phyloP scores from a whole-genome alignment of 2,113 vertebrate genomes.

The Megalops atlanticus region DNA sequence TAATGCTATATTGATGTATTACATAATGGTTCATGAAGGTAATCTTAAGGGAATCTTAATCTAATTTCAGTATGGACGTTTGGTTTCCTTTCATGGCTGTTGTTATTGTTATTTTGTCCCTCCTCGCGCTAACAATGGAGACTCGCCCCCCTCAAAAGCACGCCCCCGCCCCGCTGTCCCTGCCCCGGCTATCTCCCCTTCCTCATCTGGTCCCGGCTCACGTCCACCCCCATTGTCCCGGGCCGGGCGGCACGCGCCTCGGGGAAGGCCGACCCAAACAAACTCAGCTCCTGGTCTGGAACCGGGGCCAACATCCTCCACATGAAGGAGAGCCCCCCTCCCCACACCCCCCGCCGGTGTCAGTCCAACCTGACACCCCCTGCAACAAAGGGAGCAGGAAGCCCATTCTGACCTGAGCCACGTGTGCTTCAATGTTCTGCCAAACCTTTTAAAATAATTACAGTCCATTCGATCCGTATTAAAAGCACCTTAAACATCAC shows the following conservation, averaged over 20 bases:
- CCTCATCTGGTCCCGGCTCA: conserved; percentile 12
- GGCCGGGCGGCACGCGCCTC: conserved; percentile 16
- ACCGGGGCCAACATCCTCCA: conserved; percentile 50
- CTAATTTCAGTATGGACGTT: too few relatives aligned
- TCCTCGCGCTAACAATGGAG: conserved; percentile 70
- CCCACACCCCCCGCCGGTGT: too few relatives aligned
- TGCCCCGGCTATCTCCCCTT: conserved; percentile 28
- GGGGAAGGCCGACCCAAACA: neutral
- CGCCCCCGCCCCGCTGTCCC: conserved; percentile 50
- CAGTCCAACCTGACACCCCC: too few relatives aligned
- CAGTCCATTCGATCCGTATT: too few relatives aligned
- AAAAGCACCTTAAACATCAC: too few relatives aligned
- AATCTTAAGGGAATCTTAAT: too few relatives aligned
- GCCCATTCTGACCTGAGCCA: neutral
- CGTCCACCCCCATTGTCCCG: conserved; percentile 26
- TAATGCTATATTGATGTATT: too few relatives aligned
- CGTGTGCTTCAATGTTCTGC: too few relatives aligned
- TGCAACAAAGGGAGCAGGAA: too few relatives aligned
- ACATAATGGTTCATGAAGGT: too few relatives aligned
- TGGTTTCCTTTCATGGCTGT: conserved; percentile 41
- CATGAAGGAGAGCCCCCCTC: conserved; percentile 64
- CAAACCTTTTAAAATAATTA: too few relatives aligned
- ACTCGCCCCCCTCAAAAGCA: conserved; percentile 37
- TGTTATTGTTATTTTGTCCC: conserved; percentile 21
- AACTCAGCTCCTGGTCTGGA: conserved; percentile 35